Conservation (phyloP, 2,888 invertebrate genomes). For the Pharmacophagus antenor region DNA sequence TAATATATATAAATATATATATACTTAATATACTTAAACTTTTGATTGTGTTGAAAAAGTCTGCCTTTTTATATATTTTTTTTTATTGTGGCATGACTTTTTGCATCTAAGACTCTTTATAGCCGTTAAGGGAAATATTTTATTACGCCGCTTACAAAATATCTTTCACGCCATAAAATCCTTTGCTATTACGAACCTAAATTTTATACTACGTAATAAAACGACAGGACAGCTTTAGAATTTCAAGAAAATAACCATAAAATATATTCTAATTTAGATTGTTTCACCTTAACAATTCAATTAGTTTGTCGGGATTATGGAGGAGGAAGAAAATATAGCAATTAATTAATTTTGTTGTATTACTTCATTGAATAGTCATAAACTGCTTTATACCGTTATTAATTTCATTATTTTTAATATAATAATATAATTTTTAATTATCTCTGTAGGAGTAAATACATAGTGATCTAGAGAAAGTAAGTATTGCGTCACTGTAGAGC, state of each 20-base stretch:
- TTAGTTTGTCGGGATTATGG: constrained; percentile 1
- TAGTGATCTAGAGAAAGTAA: too few species aligned
- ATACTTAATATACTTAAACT: too few species aligned
- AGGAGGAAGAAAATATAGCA: not conserved
- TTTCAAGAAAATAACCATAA: constrained; percentile 26
- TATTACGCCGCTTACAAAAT: constrained; percentile 17
- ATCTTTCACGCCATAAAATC: constrained; percentile 25
- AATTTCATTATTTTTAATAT: not conserved
- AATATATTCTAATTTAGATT: constrained; percentile 25
- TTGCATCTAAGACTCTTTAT: constrained; percentile 22
- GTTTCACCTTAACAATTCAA: constrained; percentile 11
- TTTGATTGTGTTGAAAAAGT: not conserved
- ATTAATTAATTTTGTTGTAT: not conserved
- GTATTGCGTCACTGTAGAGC: too few species aligned
- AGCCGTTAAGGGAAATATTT: constrained; percentile 20
- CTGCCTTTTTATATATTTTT: too few species aligned
- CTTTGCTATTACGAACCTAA: constrained; percentile 21
- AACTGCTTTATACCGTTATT: not conserved
- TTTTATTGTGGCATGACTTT: not conserved
- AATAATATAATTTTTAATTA: too few species aligned
- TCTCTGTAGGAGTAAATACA: too few species aligned
- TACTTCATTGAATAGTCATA: not conserved
- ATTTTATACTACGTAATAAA: constrained; percentile 30
- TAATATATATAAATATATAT: not conserved
- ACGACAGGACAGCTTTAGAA: constrained; percentile 23